A percentile compares a stretch with the other conserved stretches of the same genome.
phyloP scores from a whole-genome alignment of 1,140 invertebrate species.

The Helicoverpa zea region DNA sequence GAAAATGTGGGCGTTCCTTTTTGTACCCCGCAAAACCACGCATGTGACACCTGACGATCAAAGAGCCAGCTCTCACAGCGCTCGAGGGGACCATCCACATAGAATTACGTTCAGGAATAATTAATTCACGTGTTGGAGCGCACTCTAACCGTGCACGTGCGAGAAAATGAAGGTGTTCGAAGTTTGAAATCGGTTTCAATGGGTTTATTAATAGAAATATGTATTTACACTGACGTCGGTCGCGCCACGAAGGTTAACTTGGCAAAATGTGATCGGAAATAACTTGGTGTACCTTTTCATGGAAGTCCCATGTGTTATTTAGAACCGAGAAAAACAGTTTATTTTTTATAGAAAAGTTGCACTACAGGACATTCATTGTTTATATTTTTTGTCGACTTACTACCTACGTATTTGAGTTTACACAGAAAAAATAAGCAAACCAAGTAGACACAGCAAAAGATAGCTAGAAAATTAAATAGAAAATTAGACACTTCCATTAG shows the following conservation, averaged over 20 bases:
- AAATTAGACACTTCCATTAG: background rate
- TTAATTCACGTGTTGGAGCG: constrained; percentile 35
- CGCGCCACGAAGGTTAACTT: no score
- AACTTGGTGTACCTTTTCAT: no score
- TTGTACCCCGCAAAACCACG: constrained; percentile 1
- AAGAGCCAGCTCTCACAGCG: constrained; percentile 31
- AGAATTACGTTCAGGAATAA: constrained; percentile 54
- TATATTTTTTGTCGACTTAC: no score
- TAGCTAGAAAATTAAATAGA: background rate
- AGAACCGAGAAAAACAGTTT: no score
- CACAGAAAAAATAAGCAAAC: background rate
- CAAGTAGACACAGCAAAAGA: background rate
- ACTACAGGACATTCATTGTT: no score
- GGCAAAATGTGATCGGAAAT: no score
- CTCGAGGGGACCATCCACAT: constrained; percentile 49
- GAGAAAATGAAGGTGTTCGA: background rate
- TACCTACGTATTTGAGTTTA: background rate
- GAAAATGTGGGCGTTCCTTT: background rate
- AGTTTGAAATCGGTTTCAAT: constrained; percentile 28
- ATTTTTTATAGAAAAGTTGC: no score
- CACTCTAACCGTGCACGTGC: constrained; percentile 9
- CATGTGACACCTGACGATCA: constrained; percentile 47
- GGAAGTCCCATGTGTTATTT: no score
- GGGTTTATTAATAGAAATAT: background rate
- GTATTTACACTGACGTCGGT: background rate